Base-by-base conservation (phyloP, 2,888 invertebrate species). In the Clistopyga incitator region DNA sequence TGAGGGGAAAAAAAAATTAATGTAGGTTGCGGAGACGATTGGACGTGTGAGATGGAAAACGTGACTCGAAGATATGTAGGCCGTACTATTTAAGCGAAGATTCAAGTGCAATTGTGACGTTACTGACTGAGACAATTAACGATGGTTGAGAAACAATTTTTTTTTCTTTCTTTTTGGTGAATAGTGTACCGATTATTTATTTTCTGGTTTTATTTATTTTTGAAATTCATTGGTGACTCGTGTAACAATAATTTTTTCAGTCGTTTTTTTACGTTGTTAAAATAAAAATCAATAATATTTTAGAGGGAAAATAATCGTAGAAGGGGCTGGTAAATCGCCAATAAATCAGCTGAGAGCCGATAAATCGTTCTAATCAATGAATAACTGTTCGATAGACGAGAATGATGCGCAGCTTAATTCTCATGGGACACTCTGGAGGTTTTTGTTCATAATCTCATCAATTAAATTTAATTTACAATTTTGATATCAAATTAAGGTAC, bases 11-110 rank as follows among this genome's bases (percentile, higher is more conserved):
- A 29, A 29, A 29, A 29, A 29, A 29, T 29, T 29, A 29, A 29
- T 29, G 29, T 4, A 2, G 29, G 29, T 29, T 23, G 54, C 23
- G 50, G 50, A 50, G 18, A 18, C 54, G 54, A 52, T 78, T 76
- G 71, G 65, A 13, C 42, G 42, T n/a, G 25, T 20, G 71, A 79
- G 79, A 79, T 83, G 76, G 20, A 76, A 76, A 79, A 79, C 79
- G 82, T 83, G 82, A 79, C 79, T 76, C 50, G 38, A 11, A 52
- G 42, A 52, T 79, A 83, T 83, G 76, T 83, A 76, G 82, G 82
- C 71, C 79, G 82, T 52, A 71, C 68, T 64, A 52, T 76, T 83
- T 59, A 79, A 83, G 76, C 79, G 65, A 56, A 65, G 75, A 70
- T 71, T 75, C 71, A 65, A 79, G 65, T 71, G 71, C 76, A 75